Evolutionary conservation across 2,113 vertebrate species (phyloP), one percentile per base, ranked within the genome.

Genomic region (Ammodytes dubius): DNA sequence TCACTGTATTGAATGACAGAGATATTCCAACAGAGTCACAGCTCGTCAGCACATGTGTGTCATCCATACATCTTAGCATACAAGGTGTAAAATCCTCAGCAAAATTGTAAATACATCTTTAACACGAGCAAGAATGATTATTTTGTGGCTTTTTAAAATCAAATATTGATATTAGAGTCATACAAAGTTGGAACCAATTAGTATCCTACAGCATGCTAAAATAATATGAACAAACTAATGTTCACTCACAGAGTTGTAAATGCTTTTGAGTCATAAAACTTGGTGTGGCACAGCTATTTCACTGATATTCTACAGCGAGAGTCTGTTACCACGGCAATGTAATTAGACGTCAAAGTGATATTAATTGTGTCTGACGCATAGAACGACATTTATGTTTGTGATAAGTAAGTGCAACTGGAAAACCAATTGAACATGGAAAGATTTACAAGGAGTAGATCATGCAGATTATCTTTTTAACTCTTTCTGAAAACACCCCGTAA

Each of bases 21-120:
- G 45, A 77, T 69, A 58, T 74, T 81, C 60, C 5, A n/a, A 63
- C 60, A 59, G 4, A 56, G 66, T 65, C 57, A 39, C 50, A 82
- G 59, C 53, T 70, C 65, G 56, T 65, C 54, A 35, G 67, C 42
- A 71, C 35, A 37, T 5, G 40, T 3, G 17, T 57, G 37, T 6
- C 75, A 58, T 70, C 64, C 40, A 35, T 39, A 60, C n/a, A 53
- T 52, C 64, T 50, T 7, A 13, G 46, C 39, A 71, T 71, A 54
- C 39, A 63, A 27, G 27, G 42, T 17, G 39, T 69, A 11, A 46
- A 61, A 60, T 45, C 63, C 6, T 54, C 39, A 17, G 47, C 19
- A 42, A 42, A 13, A 39, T 58, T 42, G 11, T 15, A 53, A 50
- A 68, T 63, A 14, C 14, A 40, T 58, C n/a, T 65, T 10, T 42